phyloP scores from a whole-genome alignment of 2,888 invertebrate genomes.

The Nasonia oneida region DNA sequence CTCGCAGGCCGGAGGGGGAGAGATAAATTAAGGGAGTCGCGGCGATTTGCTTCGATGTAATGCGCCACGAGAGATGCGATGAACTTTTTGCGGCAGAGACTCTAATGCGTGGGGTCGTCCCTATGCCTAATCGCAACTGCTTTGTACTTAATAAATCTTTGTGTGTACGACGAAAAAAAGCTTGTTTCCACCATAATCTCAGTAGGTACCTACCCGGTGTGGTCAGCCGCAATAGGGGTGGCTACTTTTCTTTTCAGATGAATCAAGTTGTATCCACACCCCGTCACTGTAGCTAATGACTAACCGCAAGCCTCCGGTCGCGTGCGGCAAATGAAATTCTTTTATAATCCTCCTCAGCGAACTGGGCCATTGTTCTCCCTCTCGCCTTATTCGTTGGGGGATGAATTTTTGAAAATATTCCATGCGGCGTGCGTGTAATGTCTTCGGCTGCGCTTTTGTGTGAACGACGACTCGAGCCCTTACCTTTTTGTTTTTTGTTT shows the following conservation, averaged over 20 bases:
- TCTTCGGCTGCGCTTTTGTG: neutral
- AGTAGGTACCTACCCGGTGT: neutral
- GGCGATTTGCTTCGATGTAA: neutral
- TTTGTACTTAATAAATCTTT: constrained; percentile 3
- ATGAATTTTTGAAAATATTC: constrained; percentile 27
- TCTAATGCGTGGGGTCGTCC: neutral
- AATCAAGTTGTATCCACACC: neutral
- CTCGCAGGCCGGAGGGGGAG: neutral
- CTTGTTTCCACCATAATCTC: neutral
- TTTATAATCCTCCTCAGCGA: neutral
- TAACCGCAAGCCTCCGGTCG: neutral
- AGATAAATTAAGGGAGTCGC: constrained; percentile 24
- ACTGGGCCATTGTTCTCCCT: neutral
- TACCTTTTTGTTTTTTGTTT: neutral
- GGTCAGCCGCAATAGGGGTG: neutral
- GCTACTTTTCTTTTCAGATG: neutral
- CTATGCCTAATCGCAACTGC: neutral
- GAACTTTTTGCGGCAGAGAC: neutral
- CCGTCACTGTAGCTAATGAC: neutral
- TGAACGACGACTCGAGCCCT: neutral
- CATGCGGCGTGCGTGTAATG: neutral
- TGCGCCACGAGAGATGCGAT: neutral
- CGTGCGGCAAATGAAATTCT: neutral
- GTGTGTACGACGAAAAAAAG: neutral
- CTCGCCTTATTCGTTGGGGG: neutral